A percentile compares a stretch with the other conserved stretches of the same genome.
Evolutionary conservation across 2,888 invertebrate species (phyloP).

Genomic region (Microplitis deprimator): DNA sequence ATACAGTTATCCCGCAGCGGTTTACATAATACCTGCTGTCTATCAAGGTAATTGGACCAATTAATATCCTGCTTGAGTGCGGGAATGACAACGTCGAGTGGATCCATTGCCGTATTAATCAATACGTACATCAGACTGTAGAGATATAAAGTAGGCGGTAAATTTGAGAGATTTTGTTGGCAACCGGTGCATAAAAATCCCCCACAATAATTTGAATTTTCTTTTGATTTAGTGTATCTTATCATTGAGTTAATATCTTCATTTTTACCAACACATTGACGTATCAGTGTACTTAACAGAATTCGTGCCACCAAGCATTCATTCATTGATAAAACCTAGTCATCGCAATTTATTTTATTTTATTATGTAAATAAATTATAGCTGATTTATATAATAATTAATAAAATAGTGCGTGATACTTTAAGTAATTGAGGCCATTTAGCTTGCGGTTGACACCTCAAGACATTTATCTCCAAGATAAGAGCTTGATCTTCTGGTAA

Average conservation of each 20-base stretch:
- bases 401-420: slow-evolving; percentile 69
- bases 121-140: slow-evolving; percentile 78
- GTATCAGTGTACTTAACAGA: slow-evolving; percentile 55
- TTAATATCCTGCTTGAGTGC: slow-evolving; percentile 76
- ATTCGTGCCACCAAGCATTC: slow-evolving; percentile 78
- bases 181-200: slow-evolving; percentile 83
- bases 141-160: slow-evolving; percentile 74
- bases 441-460: slow-evolving; percentile 84
- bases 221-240: background rate
- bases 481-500: slow-evolving; percentile 77
- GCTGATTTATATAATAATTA: background rate
- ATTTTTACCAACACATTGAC: slow-evolving; percentile 49
- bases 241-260: slow-evolving; percentile 37
- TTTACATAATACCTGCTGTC: slow-evolving; percentile 76
- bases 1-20: background rate
- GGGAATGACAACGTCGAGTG: slow-evolving; percentile 75
- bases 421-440: slow-evolving; percentile 84
- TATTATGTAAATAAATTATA: slow-evolving; percentile 17
- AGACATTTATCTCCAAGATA: slow-evolving; percentile 80
- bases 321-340: slow-evolving; percentile 81
- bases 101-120: slow-evolving; percentile 76
- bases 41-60: slow-evolving; percentile 84
- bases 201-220: slow-evolving; percentile 71
- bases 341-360: background rate
- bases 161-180: slow-evolving; percentile 73